These are phyloP conservation scores for Orius insidiosus DNA, from an alignment of 1,140 invertebrate species.

Conservation along the genomic window DNA sequence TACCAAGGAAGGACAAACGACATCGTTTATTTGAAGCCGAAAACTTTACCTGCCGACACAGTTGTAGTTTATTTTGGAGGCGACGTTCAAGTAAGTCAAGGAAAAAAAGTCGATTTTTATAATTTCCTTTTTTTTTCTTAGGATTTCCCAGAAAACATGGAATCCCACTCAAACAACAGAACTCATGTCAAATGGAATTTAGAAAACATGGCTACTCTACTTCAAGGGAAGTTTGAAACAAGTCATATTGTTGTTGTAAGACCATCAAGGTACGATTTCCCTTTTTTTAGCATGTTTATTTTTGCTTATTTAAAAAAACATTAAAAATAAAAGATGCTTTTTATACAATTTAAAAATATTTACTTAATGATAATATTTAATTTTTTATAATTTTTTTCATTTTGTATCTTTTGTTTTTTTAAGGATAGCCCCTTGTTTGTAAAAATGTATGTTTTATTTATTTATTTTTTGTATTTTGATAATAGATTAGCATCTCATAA, in stretches of 20 bases:
- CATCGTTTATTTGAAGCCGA: slow-evolving; percentile 43
- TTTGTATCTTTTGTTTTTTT: background rate
- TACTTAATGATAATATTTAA: background rate
- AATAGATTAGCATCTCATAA: slow-evolving; percentile 21
- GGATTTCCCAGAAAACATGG: slow-evolving; percentile 70
- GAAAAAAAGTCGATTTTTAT: background rate
- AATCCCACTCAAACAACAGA: slow-evolving; percentile 48
- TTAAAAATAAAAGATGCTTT: slow-evolving; percentile 3
- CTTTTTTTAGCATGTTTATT: background rate
- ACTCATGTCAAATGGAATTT: slow-evolving; percentile 59
- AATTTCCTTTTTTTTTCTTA: slow-evolving; percentile 23
- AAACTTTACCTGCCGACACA: slow-evolving; percentile 26
- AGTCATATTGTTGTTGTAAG: slow-evolving; percentile 56
- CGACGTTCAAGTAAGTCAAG: slow-evolving; percentile 53
- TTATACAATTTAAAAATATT: background rate
- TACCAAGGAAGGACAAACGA: slow-evolving; percentile 48
- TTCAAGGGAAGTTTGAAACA: slow-evolving; percentile 47
- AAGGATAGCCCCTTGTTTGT: slow-evolving; percentile 8
- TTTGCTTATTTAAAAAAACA: slow-evolving; percentile 2
- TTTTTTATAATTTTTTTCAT: too few relatives aligned
- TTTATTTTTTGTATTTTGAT: slow-evolving; percentile 15
- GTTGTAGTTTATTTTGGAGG: slow-evolving; percentile 67
- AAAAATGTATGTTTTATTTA: slow-evolving; percentile 6
- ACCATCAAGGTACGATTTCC: slow-evolving; percentile 34
- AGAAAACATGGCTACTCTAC: slow-evolving; percentile 46